Percentiles rank a stretch among this genome's conserved stretches.
Evolutionary conservation across 2,888 invertebrate genomes (phyloP).

Genomic region (Plebejus argus): DNA sequence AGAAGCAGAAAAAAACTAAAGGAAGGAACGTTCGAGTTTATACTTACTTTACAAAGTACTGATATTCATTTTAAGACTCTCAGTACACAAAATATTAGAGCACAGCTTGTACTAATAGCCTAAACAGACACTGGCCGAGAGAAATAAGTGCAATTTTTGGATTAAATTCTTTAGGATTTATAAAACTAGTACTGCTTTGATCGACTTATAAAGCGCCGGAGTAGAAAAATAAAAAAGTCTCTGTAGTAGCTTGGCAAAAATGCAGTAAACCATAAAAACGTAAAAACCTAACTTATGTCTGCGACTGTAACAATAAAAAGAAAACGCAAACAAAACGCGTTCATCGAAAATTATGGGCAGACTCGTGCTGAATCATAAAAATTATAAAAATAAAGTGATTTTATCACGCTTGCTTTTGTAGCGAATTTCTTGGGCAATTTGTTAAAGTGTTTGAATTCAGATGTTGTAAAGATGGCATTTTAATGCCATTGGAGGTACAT

Average conservation of each 20-base stretch:
- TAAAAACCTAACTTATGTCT: not conserved
- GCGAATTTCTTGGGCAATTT: slow-evolving; percentile 20
- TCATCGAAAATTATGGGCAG: slow-evolving; percentile 24
- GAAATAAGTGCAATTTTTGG: slow-evolving; percentile 12
- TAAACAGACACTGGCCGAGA: slow-evolving; percentile 23
- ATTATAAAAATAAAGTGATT: slow-evolving; percentile 23
- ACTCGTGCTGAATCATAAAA: slow-evolving; percentile 23
- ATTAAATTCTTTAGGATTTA: slow-evolving; percentile 24
- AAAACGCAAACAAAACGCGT: slow-evolving; percentile 20
- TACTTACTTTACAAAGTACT: slow-evolving; percentile 1
- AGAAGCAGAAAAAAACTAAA: not conserved
- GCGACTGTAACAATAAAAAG: slow-evolving; percentile 22
- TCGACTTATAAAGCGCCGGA: not conserved
- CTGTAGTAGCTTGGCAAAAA: not conserved
- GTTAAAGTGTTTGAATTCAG: not conserved
- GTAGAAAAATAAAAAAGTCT: not conserved
- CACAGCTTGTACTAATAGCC: slow-evolving; percentile 46
- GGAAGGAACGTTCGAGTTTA: not conserved
- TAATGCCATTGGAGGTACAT: not conserved
- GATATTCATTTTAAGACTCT: slow-evolving; percentile 32
- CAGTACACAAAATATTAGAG: slow-evolving; percentile 43
- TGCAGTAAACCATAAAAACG: not conserved
- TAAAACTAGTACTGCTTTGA: slow-evolving; percentile 7
- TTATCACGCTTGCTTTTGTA: slow-evolving; percentile 15
- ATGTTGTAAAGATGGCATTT: not conserved